phyloP scores from a whole-genome alignment of 2,797 vertebrate genomes.

The Eleutherodactylus coqui region DNA sequence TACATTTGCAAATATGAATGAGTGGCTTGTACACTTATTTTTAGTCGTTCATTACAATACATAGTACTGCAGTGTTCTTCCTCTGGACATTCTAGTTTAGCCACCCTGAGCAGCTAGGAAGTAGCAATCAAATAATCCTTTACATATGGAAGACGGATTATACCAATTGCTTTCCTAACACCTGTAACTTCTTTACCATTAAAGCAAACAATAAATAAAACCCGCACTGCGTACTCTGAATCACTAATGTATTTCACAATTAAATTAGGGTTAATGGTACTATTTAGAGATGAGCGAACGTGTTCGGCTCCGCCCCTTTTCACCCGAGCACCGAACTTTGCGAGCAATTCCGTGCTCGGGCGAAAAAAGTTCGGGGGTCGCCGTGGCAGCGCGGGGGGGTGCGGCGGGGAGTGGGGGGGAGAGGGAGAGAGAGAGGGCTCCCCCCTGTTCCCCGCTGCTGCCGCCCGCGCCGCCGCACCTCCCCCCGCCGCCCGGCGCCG shows the following conservation, averaged over 20 bases:
- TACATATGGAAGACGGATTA: constrained; percentile 61
- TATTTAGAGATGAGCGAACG: too few relatives aligned
- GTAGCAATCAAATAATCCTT: constrained; percentile 59
- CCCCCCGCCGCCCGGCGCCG: too few relatives aligned
- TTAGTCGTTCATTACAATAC: constrained; percentile 52
- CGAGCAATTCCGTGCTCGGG: too few relatives aligned
- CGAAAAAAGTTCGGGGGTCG: too few relatives aligned
- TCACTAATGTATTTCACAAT: constrained; percentile 53
- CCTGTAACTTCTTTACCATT: constrained; percentile 58
- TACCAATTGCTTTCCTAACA: constrained; percentile 57
- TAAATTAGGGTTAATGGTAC: constrained; percentile 52
- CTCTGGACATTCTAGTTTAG: not conserved
- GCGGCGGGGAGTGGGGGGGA: too few relatives aligned
- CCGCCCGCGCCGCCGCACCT: too few relatives aligned
- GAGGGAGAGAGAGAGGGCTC: too few relatives aligned
- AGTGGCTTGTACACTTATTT: constrained; percentile 52
- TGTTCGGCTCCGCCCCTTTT: too few relatives aligned
- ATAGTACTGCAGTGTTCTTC: not conserved
- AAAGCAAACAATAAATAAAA: constrained; percentile 61
- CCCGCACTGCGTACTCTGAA: constrained; percentile 31
- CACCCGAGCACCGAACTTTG: too few relatives aligned
- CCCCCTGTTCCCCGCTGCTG: too few relatives aligned
- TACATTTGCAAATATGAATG: constrained; percentile 69
- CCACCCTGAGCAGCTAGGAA: constrained; percentile 36
- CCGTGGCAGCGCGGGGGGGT: too few relatives aligned